Evolutionary conservation across 2,113 vertebrate genomes (phyloP).

Genomic region (Oreochromis niloticus): DNA sequence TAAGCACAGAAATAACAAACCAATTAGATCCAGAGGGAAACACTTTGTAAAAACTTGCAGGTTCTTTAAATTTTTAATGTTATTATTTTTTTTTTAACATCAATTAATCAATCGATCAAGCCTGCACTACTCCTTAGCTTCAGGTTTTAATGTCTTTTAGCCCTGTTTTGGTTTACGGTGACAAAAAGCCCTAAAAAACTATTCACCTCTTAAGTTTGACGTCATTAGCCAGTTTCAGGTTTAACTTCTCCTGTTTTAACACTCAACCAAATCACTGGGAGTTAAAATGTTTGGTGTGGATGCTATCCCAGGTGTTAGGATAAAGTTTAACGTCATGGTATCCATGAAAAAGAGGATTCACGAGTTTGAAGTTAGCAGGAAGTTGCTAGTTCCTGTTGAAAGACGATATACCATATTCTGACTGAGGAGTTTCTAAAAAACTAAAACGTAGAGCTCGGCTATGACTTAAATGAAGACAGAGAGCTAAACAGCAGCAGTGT

Average conservation of each 20-base stretch:
- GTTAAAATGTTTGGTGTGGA: background rate
- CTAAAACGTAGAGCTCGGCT: background rate
- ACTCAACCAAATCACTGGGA: background rate
- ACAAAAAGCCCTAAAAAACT: background rate
- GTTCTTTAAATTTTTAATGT: background rate
- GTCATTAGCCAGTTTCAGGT: background rate
- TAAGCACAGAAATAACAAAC: background rate
- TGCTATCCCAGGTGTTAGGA: background rate
- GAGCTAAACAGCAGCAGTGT: background rate
- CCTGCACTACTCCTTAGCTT: background rate
- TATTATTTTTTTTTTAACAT: background rate
- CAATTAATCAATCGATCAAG: background rate
- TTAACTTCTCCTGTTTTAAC: background rate
- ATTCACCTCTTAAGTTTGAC: background rate
- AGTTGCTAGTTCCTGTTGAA: background rate
- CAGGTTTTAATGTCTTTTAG: background rate
- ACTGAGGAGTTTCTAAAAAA: background rate
- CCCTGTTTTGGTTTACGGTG: background rate
- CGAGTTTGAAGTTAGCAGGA: background rate
- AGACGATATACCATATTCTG: background rate
- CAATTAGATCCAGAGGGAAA: background rate
- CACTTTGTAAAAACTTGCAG: background rate
- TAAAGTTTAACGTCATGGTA: background rate
- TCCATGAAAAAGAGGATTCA: background rate
- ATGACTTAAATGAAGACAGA: background rate